Evolutionary conservation across 1,140 invertebrate species (phyloP), one percentile per base, ranked within the genome.

Genomic region (Phymastichus coffea): DNA sequence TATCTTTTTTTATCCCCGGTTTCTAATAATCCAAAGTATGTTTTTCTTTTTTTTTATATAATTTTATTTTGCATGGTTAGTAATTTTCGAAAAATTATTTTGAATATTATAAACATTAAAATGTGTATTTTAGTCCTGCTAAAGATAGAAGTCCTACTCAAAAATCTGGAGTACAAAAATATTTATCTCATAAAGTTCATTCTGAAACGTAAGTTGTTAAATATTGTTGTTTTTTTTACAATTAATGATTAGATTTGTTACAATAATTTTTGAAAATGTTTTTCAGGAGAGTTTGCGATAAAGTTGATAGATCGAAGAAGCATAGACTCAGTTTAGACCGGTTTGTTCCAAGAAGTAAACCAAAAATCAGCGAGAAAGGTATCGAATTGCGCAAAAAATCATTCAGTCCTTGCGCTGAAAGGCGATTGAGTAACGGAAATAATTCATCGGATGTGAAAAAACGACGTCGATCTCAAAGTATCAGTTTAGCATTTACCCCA

Each of bases 271-370:
- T 33, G 20, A 15, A 47, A 38, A 53, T 56, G 15, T 38, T 6
- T 67, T 70, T 46, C 30, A 75, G 72, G 9, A 66, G 43, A 65
- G 33, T 57, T 19, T 9, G 28, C 46, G 73, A 74, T 20, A 75
- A 75, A 65, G n/a, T 65, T 3, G 77, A 79, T n/a, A 75, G 71
- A 58, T 54, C 70, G n/a, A 78, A 74, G 38, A 79, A 74, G 61
- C 43, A 74, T 38, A 69, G 75, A 53, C 57, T 79, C 1, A 78
- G 72, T 56, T 62, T 79, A 3, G 77, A 79, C 52, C 69, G 73
- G 48, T 70, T 79, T 55, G 73, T 75, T 35, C 66, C 66, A 40
- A 65, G 64, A 55, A 73, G 58, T 62, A 75, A 72, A 38, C 51
- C 76, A 66, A 77, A 75, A 55, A 37, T 58, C 3, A 49, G n/a